These are phyloP conservation scores for Scaptomyza tumidula DNA, from an alignment of 2,888 invertebrate species.

Conservation along the genomic window DNA sequence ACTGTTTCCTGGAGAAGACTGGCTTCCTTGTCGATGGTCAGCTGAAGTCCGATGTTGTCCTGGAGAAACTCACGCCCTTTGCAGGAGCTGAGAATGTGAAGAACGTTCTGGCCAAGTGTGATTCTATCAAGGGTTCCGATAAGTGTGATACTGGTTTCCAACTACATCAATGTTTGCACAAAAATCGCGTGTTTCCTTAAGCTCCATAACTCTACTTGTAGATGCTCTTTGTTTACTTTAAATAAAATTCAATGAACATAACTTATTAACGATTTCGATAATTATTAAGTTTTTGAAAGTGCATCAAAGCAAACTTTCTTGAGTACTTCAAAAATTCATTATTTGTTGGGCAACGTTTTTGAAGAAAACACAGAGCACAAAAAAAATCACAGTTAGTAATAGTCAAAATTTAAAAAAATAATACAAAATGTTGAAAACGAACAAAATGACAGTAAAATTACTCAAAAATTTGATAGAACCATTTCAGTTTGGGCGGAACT, in stretches of 20 bases:
- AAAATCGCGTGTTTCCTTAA: constrained; percentile 27
- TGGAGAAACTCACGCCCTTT: constrained; percentile 38
- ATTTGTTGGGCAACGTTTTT: background rate
- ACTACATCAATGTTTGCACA: constrained; percentile 54
- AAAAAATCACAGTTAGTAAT: background rate
- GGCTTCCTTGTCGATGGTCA: constrained; percentile 68
- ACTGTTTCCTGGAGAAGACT: constrained; percentile 75
- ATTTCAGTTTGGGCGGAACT: constrained; percentile 2
- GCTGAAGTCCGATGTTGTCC: constrained; percentile 48
- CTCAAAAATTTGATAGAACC: constrained; percentile 18
- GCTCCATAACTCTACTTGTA: background rate
- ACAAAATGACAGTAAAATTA: background rate
- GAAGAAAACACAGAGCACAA: background rate
- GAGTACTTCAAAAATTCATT: background rate
- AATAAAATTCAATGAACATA: constrained; percentile 15
- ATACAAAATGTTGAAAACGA: constrained; percentile 27
- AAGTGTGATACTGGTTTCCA: constrained; percentile 68
- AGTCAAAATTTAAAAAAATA: constrained; percentile 1
- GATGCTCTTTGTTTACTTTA: background rate
- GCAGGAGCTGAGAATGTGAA: constrained; percentile 52
- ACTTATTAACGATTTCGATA: no score
- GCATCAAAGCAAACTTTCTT: background rate
- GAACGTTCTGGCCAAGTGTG: constrained; percentile 46
- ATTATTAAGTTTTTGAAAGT: background rate
- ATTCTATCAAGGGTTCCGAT: constrained; percentile 41